Evolutionary conservation across 2,888 invertebrate species (phyloP), one percentile per base, ranked within the genome.

Genomic region (Eurytoma adleriae): DNA sequence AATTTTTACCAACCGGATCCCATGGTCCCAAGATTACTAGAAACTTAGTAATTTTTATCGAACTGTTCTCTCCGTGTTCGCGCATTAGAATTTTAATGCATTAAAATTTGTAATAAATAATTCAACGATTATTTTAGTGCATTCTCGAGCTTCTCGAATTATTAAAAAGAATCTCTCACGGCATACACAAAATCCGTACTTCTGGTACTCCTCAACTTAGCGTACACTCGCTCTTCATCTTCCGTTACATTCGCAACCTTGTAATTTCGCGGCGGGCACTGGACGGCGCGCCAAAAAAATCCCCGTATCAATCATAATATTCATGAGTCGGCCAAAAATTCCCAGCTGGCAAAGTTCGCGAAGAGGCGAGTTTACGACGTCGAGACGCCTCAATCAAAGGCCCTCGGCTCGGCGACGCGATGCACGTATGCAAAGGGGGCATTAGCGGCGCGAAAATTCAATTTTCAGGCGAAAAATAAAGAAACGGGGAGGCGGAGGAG

Each of bases 391-490:
- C 67, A 30, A 75, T 75, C 67, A 50, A 67, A 59, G 20, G 14
- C 50, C 50, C 48, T 5, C 40, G 12, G 4, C 52, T 16, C 67
- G 67, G 52, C 18, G 54, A 24, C n/a, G 12, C 67, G 40, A 64
- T 73, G 54, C 52, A 52, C 18, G 54, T 70, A 77, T 77, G 69
- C 62, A 77, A 77, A 77, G 54, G 48, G 50, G 24, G 56, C 12
- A 52, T 69, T 75, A 62, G 62, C 61, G n/a, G 20, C 52, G 62
- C 54, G 52, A 27, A 71, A 68, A 69, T 80, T 80, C 50, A 77
- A 80, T 80, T 40, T 80, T 80, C 61, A 77, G 64, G 57, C 66
- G 67, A 40, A 73, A 57, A 48, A 50, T 16, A 66, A 72, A 80
- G 52, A 73, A 57, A 57, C 48, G 50, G 57, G 57, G 57, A 52